Base-by-base conservation (phyloP, 2,888 invertebrate genomes). In the Tupiocoris notatus region DNA sequence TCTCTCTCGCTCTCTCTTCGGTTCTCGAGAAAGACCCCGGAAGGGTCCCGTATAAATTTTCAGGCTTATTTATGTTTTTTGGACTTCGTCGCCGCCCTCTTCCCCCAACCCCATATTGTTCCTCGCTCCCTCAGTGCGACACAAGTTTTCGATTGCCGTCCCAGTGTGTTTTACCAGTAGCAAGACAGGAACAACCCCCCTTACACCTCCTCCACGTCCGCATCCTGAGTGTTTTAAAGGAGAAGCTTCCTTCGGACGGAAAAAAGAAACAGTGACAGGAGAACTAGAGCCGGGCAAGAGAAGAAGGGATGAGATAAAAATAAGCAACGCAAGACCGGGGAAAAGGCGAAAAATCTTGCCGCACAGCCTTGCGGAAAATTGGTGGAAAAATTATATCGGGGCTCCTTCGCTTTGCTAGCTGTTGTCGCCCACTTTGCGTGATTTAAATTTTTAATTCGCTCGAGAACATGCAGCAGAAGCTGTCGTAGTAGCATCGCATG, bases 21-120 rank as follows among this genome's bases (percentile, higher is more conserved):
- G 39, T 39, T 39, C 39, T 39, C 12, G 39, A 39, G 39, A 39
- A 39, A 67, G 67, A 59, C 70, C 59, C 70, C 70, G 70, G 70
- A 70, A 70, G 59, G 59, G 59, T 24, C 70, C 59, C 63, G 23
- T 70, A 70, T 70, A 70, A 70, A 70, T 70, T 59, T 59, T 70
- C 20, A 3, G 25, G 61, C 70, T 70, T 70, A 70, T 70, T 70
- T 70, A 70, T 70, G 70, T 70, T 70, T 70, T 70, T 39, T 39
- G 39, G 39, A 39, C 39, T 12, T 7, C 3, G 39, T 39, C 39
- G 39, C 39, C 58, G 70, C 56, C 57, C 67, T 67, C 67, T 67
- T 67, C 57, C 70, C 70, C 58, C 57, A 3, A 7, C 12, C 39
- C 39, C 39, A 3, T 7, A 39, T 39, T 39, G 39, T 39, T 12